Conservation (phyloP, 2,113 vertebrate genomes). For the Ahaetulla prasina region DNA sequence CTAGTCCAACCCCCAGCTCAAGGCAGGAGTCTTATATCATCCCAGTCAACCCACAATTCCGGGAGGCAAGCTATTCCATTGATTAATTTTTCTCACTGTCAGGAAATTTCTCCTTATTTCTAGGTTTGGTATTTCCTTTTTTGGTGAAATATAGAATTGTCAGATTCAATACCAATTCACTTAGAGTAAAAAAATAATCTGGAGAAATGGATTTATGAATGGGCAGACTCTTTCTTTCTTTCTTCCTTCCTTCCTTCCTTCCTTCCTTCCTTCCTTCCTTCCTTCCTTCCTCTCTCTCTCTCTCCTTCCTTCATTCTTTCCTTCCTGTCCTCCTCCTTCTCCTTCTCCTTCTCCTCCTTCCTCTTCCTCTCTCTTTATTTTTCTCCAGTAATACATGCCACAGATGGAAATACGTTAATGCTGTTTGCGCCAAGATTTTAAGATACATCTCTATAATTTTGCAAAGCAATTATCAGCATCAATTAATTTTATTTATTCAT, state of each 20-base stretch:
- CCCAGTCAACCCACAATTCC: background rate
- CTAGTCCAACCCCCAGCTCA: background rate
- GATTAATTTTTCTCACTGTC: no score
- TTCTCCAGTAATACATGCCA: background rate
- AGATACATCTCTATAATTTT: background rate
- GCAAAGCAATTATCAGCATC: background rate
- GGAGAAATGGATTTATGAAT: slow-evolving; percentile 10
- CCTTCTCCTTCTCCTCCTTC: background rate
- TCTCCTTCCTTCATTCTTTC: background rate
- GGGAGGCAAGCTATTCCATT: background rate
- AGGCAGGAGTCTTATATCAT: background rate
- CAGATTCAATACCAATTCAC: background rate
- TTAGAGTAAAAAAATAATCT: background rate
- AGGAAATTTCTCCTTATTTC: background rate
- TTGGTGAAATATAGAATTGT: background rate
- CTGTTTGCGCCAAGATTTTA: background rate
- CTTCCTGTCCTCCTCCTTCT: background rate
- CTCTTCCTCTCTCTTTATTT: background rate
- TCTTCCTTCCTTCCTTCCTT: background rate
- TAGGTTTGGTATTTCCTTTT: background rate
- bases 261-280: accelerated
- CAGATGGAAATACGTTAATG: background rate
- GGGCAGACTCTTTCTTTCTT: background rate
- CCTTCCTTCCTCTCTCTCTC: background rate
- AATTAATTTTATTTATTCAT: background rate